A percentile compares a stretch with the other conserved stretches of the same genome.
phyloP scores from a whole-genome alignment of 1,140 invertebrate genomes.

The Drosophila kepulauana region DNA sequence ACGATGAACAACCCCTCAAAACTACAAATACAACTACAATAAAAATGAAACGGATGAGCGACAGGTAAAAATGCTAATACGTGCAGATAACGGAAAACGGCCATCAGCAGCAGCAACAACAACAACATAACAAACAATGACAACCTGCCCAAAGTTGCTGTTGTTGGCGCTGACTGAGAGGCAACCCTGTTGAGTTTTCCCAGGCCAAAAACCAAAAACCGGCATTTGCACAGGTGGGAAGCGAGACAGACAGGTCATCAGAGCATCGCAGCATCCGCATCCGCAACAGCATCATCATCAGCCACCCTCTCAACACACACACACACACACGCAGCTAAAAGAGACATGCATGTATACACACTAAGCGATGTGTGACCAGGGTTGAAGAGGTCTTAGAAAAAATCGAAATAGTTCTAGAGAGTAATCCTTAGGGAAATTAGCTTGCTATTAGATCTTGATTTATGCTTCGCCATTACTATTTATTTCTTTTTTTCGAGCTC shows the following conservation, averaged over 20 bases:
- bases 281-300: constrained; percentile 27
- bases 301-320: constrained; percentile 6
- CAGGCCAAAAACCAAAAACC: constrained; percentile 35
- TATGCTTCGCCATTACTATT: too few relatives aligned
- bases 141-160: constrained; percentile 33
- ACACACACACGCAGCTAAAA: background rate
- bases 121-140: constrained; percentile 43
- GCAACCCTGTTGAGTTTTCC: constrained; percentile 48
- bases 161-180: constrained; percentile 13
- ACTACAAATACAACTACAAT: constrained; percentile 30
- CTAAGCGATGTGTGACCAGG: background rate
- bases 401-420: too few relatives aligned
- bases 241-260: constrained; percentile 6
- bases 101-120: constrained; percentile 18
- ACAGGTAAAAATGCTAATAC: constrained; percentile 71
- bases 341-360: background rate
- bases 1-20: constrained; percentile 33
- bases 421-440: too few relatives aligned
- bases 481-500: too few relatives aligned
- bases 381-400: background rate
- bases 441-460: too few relatives aligned
- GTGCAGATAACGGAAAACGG: constrained; percentile 44
- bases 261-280: constrained; percentile 29
- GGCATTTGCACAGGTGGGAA: constrained; percentile 73
- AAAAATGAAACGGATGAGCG: constrained; percentile 51